These are phyloP conservation scores for Antitype chi DNA, from an alignment of 2,888 invertebrate species.

Conservation along the genomic window DNA sequence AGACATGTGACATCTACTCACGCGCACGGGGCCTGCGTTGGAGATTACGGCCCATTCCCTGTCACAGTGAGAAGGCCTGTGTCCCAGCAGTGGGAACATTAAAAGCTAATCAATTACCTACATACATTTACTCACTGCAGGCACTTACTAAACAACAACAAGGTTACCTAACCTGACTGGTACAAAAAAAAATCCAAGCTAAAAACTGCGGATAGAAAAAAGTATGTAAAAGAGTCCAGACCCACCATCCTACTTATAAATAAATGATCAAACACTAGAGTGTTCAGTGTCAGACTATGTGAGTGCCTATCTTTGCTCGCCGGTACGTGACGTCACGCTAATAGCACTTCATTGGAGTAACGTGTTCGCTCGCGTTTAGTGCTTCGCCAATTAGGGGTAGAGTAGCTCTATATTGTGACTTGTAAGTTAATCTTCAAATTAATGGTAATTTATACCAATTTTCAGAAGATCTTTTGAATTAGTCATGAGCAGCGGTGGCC, in stretches of 20 bases:
- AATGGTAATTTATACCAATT: neutral
- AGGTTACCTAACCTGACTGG: neutral
- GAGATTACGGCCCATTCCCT: neutral
- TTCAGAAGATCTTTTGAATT: neutral
- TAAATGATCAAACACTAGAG: conserved; percentile 23
- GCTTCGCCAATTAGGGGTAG: conserved; percentile 45
- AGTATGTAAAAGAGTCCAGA: neutral
- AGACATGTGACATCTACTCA: no score
- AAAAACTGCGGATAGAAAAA: neutral
- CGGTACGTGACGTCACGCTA: conserved; percentile 35
- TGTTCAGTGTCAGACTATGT: conserved; percentile 16
- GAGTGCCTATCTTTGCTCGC: conserved; percentile 23
- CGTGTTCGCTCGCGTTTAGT: conserved; percentile 51
- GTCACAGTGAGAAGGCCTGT: no score
- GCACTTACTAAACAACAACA: neutral
- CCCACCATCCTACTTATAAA: conserved; percentile 10
- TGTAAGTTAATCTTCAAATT: neutral
- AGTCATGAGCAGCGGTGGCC: no score
- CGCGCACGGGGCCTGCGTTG: neutral
- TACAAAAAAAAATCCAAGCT: neutral
- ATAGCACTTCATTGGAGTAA: conserved; percentile 49
- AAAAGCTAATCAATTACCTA: no score
- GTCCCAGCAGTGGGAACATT: no score
- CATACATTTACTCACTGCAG: no score
- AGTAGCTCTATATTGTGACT: neutral